Conservation (phyloP, 2,113 vertebrate genomes). For the Planiliza haematocheilus region DNA sequence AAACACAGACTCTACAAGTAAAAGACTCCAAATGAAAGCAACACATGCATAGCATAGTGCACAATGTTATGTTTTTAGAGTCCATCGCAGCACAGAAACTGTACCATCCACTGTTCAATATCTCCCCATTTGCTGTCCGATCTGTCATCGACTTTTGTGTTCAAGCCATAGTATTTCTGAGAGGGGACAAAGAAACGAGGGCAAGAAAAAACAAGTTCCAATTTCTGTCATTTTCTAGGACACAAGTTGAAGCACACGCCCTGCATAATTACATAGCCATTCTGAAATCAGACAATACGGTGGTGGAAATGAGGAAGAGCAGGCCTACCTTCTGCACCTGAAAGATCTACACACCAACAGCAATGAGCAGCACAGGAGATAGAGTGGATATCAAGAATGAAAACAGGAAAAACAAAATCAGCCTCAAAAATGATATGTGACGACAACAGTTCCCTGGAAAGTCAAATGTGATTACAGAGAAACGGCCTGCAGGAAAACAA, state of each 20-base stretch:
- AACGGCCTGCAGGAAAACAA: neutral
- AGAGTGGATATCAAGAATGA: slow-evolving; percentile 15
- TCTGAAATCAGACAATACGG: slow-evolving; percentile 6
- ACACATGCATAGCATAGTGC: slow-evolving; percentile 13
- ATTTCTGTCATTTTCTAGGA: neutral
- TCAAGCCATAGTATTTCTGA: slow-evolving; percentile 97
- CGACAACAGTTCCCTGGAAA: neutral
- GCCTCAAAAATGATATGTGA: neutral
- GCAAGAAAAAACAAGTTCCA: neutral
- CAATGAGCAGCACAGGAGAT: slow-evolving; percentile 45
- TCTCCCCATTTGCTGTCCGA: slow-evolving; percentile 94
- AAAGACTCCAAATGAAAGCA: slow-evolving; percentile 3
- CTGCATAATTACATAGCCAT: neutral
- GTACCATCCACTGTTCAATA: slow-evolving; percentile 99
- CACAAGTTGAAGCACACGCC: neutral
- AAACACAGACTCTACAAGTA: slow-evolving; percentile 16
- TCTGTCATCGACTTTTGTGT: slow-evolving; percentile 89
- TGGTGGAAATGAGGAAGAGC: slow-evolving; percentile 33
- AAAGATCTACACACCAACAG: slow-evolving; percentile 88
- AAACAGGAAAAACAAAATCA: slow-evolving; percentile 21
- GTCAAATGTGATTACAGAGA: neutral
- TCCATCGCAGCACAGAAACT: slow-evolving; percentile 31
- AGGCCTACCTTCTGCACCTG: slow-evolving; percentile 98
- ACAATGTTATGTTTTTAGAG: neutral
- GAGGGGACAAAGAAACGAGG: slow-evolving; percentile 17